Conservation (phyloP, 2,113 vertebrate genomes). For the Heterochromis multidens region DNA sequence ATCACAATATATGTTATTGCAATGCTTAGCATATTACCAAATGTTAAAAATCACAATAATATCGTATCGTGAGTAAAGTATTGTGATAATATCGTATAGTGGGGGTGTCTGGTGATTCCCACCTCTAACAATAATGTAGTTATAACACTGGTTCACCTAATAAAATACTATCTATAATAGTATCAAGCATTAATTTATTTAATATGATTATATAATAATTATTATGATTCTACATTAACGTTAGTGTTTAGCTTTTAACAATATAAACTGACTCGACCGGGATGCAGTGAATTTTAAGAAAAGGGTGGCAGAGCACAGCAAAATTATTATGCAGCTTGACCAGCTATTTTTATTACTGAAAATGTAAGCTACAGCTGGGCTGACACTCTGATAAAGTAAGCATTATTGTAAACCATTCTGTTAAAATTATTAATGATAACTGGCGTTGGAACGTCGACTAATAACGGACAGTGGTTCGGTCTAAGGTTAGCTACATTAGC, state of each 20-base stretch:
- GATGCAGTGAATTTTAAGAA: neutral
- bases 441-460: neutral
- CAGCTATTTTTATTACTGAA: neutral
- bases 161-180: neutral
- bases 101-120: neutral
- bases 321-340: neutral
- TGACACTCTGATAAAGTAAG: neutral
- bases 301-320: neutral
- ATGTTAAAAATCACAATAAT: neutral
- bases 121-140: neutral
- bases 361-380: neutral
- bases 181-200: neutral
- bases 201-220: neutral
- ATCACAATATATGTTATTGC: neutral
- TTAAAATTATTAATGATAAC: neutral
- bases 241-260: neutral
- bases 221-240: neutral
- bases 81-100: neutral
- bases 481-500: constrained; percentile 39
- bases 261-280: neutral
- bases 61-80: neutral
- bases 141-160: neutral
- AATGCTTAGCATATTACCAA: neutral
- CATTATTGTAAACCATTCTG: neutral
- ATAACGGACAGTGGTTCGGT: neutral